Conservation (phyloP, 2,113 vertebrate genomes). For the Rhea americana region DNA sequence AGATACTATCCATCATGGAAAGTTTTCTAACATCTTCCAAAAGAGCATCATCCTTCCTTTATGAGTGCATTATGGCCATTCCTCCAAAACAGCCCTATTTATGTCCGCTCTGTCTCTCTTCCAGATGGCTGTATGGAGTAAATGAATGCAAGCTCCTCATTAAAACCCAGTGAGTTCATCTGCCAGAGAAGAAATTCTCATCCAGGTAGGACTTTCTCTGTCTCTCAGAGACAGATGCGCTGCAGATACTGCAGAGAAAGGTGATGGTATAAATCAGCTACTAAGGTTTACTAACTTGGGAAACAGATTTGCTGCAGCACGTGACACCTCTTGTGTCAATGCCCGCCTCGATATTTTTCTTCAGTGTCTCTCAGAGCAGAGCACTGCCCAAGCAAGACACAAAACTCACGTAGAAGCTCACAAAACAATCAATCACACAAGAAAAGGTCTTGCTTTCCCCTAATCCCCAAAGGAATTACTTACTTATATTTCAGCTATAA, state of each 20-base stretch:
- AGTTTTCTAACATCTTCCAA: not conserved
- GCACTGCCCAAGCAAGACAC: not conserved
- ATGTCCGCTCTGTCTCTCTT: not conserved
- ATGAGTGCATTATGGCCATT: not conserved
- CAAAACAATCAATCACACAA: not conserved
- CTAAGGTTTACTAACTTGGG: not conserved
- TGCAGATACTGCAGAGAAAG: not conserved
- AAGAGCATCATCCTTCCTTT: not conserved
- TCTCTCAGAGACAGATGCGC: not conserved
- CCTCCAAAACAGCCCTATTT: accelerated
- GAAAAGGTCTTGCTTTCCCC: not conserved
- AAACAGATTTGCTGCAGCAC: not conserved
- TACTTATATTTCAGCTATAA: not conserved
- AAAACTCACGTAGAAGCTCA: not conserved
- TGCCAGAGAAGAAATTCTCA: not conserved
- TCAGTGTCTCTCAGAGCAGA: not conserved
- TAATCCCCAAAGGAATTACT: not conserved
- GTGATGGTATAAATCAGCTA: not conserved
- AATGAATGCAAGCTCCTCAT: not conserved
- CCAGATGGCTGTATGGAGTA: not conserved
- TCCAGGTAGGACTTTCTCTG: not conserved
- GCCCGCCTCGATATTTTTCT: not conserved
- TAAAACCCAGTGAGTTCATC: not conserved
- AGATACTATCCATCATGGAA: not conserved
- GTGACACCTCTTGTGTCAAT: not conserved